Evolutionary conservation across 2,888 invertebrate genomes (phyloP), one percentile per base, ranked within the genome.

Genomic region (Macrophya alboannulata): DNA sequence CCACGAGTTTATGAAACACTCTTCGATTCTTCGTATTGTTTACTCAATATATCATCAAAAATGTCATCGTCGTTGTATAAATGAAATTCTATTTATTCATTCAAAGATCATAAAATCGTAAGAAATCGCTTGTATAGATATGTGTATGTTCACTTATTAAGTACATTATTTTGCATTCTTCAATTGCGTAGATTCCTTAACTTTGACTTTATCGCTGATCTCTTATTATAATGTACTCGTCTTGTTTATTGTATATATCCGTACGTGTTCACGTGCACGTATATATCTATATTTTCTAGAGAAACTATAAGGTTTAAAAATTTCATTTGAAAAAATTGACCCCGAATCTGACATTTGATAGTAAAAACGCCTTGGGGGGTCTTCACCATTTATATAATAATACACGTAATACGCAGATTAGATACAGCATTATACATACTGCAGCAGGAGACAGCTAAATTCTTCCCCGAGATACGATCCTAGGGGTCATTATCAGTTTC

Each of bases 401-500:
- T 62, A n/a, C 9, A n/a, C n/a, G 10, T 40, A 0, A n/a, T 59
- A 43, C 79, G 40, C 10, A 81, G 43, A 45, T 81, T 45, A 43
- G 40, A 81, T 59, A 81, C 43, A 1, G 15, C 2, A 81, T 15
- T 1, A 6, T 31, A n/a, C n/a, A n/a, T n/a, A n/a, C n/a, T n/a
- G 15, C 31, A 51, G 17, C 6, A 37, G 55, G 37, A 25, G 12
- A 51, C 0, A 37, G 31, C 31, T 51, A 31, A 48, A 17, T 15
- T 37, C 31, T 31, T 12, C 1, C 37, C 51, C n/a, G 8, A 77
- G 21, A 12, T 25, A 25, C 31, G 31, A 51, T 21, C 21, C 21
- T 0, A 10, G 51, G 51, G 55, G 51, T 77, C 55, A 77, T 77
- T 55, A 17, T n/a, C 37, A 43, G 21, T 21, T 81, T 81, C 81